Percentiles rank a stretch among this genome's conserved stretches.
Conservation (phyloP, 2,888 invertebrate genomes). For the Dynastes grantii region DNA sequence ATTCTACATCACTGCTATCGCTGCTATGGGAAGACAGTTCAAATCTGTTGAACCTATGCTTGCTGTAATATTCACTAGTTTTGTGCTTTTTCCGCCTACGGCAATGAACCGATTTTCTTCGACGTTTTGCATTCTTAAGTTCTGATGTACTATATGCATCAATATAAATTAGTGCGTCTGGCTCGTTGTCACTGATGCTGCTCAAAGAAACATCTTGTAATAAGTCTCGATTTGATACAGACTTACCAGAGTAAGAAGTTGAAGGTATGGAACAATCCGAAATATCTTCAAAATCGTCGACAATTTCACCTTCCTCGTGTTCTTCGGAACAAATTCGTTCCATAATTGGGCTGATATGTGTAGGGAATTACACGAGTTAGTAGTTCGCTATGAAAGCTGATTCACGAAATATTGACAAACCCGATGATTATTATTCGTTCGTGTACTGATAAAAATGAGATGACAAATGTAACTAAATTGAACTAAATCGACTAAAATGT, state of each 20-base stretch:
- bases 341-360: constrained; percentile 14
- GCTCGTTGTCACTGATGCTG: constrained; percentile 65
- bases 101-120: constrained; percentile 46
- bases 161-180: constrained; percentile 31
- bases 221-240: constrained; percentile 66
- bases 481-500: too few relatives aligned
- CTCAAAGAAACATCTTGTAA: constrained; percentile 70
- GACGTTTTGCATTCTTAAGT: constrained; percentile 41
- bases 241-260: constrained; percentile 66
- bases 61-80: constrained; percentile 12
- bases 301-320: constrained; percentile 70
- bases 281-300: constrained; percentile 68
- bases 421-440: not conserved
- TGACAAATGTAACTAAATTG: too few relatives aligned
- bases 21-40: constrained; percentile 58
- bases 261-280: constrained; percentile 68
- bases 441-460: not conserved
- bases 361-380: constrained; percentile 16
- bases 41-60: constrained; percentile 30
- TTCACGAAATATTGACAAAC: constrained; percentile 22
- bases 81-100: constrained; percentile 37
- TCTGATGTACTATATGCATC: constrained; percentile 28
- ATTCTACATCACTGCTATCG: constrained; percentile 56
- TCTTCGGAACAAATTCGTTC: constrained; percentile 54
- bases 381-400: constrained; percentile 15